These are phyloP conservation scores for Coranthus polyacanthus DNA, from an alignment of 2,797 vertebrate genomes.

Conservation along the genomic window DNA sequence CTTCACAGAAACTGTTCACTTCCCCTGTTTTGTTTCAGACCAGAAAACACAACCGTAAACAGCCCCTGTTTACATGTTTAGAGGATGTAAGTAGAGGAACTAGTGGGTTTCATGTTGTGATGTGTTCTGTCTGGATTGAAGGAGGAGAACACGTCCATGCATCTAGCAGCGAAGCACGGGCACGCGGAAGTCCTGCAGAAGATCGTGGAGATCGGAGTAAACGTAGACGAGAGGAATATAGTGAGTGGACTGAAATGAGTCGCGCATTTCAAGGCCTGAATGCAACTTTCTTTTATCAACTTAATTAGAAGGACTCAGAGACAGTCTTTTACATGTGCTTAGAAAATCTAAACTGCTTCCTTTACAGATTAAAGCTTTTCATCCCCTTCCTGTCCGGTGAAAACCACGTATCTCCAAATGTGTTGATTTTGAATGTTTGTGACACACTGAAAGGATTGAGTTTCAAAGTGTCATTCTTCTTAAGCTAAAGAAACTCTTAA, in stretches of 20 bases:
- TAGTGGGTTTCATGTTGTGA: slow-evolving; percentile 1
- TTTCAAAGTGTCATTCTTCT: too few relatives aligned
- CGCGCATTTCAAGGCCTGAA: too few relatives aligned
- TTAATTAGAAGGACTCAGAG: too few relatives aligned
- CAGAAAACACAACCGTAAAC: not conserved
- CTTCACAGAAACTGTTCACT: not conserved
- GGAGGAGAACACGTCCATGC: slow-evolving; percentile 89
- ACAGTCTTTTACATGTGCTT: too few relatives aligned
- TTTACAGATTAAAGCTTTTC: too few relatives aligned
- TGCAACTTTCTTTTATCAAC: too few relatives aligned
- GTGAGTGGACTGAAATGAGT: slow-evolving; percentile 78
- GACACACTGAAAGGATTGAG: too few relatives aligned
- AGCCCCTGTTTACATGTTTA: not conserved
- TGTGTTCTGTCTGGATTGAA: slow-evolving; percentile 63
- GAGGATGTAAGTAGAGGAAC: slow-evolving; percentile 6
- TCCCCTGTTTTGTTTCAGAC: not conserved
- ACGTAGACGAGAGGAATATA: slow-evolving; percentile 85
- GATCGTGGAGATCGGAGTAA: slow-evolving; percentile 83
- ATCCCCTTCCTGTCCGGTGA: too few relatives aligned
- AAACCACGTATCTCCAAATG: too few relatives aligned
- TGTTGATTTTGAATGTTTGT: too few relatives aligned
- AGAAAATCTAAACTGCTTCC: too few relatives aligned
- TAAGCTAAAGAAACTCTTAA: too few relatives aligned
- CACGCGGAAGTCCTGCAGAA: slow-evolving; percentile 85
- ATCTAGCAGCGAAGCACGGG: slow-evolving; percentile 88